Conservation (phyloP, 2,113 vertebrate genomes). For the Egretta garzetta region DNA sequence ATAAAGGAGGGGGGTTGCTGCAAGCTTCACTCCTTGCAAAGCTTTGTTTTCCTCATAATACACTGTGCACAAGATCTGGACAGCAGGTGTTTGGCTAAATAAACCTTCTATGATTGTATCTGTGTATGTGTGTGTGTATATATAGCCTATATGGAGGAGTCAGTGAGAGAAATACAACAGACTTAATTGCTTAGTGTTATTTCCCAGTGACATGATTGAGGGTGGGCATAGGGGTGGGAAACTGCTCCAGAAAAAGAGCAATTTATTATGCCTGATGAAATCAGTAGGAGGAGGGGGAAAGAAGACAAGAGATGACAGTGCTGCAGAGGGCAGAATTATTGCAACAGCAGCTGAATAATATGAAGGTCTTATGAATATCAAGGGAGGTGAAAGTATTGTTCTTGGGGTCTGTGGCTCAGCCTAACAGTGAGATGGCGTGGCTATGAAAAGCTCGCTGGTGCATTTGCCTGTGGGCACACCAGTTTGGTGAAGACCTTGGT, state of each 20-base stretch:
- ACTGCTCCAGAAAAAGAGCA: background rate
- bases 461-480: background rate
- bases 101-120: background rate
- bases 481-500: background rate
- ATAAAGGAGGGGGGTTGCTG: background rate
- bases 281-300: background rate
- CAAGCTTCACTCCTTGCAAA: background rate
- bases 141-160: background rate
- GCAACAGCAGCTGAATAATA: background rate
- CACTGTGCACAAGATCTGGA: background rate
- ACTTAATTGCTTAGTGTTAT: background rate
- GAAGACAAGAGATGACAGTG: background rate
- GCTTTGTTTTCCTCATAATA: background rate
- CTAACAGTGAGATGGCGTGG: accelerated
- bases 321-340: background rate
- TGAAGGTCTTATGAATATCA: background rate
- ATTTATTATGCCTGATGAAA: background rate
- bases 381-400: background rate
- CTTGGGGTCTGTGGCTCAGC: background rate
- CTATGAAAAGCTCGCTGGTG: background rate
- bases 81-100: constrained; percentile 26
- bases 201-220: background rate
- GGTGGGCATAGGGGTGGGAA: background rate
- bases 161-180: background rate
- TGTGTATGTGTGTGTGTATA: background rate